A percentile compares a stretch with the other conserved stretches of the same genome.
phyloP scores from a whole-genome alignment of 2,888 invertebrate genomes.

The Luperina nickerlii region DNA sequence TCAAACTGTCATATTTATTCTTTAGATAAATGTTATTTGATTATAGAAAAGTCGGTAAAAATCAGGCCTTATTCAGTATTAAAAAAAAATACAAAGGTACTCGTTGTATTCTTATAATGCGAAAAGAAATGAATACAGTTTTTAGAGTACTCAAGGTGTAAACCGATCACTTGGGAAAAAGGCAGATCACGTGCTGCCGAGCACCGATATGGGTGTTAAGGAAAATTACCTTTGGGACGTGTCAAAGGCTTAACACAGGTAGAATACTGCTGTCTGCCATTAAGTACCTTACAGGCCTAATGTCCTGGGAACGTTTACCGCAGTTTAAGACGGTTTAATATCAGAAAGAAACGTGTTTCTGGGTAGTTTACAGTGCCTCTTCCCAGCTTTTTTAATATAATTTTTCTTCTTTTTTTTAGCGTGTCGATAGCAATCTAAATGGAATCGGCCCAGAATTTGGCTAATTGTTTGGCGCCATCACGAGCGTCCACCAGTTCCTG shows the following conservation, averaged over 20 bases:
- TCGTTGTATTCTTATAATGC: not conserved
- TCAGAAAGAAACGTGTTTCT: not conserved
- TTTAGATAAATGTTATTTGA: not conserved
- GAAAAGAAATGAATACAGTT: not conserved
- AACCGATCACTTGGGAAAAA: conserved; percentile 2
- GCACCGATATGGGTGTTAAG: not conserved
- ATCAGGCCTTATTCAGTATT: not conserved
- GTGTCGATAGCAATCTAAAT: no score
- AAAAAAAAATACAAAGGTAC: not conserved
- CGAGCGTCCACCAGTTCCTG: no score
- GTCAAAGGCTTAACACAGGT: not conserved
- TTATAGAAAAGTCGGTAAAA: not conserved
- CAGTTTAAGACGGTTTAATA: not conserved
- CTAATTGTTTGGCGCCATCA: no score
- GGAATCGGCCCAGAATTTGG: no score
- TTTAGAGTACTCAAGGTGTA: no score
- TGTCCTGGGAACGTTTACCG: not conserved
- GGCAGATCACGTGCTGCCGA: not conserved
- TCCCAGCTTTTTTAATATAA: no score
- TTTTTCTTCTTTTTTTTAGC: no score
- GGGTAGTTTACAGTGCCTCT: conserved; percentile 6
- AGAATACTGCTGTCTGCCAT: not conserved
- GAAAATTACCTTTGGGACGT: conserved; percentile 5
- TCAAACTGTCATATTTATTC: not conserved
- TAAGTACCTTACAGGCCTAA: not conserved